Evolutionary conservation across 2,888 invertebrate genomes (phyloP), one percentile per base, ranked within the genome.

Genomic region (Caradrina clavipalpis): DNA sequence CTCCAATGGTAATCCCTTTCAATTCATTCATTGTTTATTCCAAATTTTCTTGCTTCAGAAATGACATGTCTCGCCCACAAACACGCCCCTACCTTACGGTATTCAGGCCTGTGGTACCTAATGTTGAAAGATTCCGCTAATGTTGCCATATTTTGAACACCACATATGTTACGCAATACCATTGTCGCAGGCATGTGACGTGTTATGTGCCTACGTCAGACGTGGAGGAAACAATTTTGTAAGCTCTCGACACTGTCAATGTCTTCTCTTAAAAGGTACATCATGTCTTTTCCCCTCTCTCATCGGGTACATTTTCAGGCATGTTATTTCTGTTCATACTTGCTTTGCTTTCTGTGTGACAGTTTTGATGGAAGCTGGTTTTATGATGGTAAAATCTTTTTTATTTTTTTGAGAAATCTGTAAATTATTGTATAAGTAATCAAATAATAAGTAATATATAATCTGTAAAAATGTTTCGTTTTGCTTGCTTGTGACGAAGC

Each of bases 111-210:
- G 72, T 71, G 72, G 74, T 78, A 45, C 45, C 4, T 45, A 80
- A 82, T 80, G 75, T 80, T 74, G 57, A 74, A 73, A 77, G 78
- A 81, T 77, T 86, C 64, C 63, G 76, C 83, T 78, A 83, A 86
- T 83, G 85, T 85, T 59, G 78, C 72, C 56, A 72, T 78, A 82
- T 80, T 85, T 85, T 83, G 61, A 77, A 76, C 76, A 69, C 19
- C 63, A 58, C 76, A 70, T 70, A 78, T 73, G 81, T 80, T 78
- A 78, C 73, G 65, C 56, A 65, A 73, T 59, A 67, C 61, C 62
- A 79, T 72, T 81, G 76, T 79, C 71, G 53, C 64, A 19, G 49
- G 47, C 21, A 54, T 50, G 58, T 76, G 67, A 69, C 53, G 51
- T 70, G 62, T 57, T 56, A 67, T 59, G 31, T 58, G 61, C 49